Evolutionary conservation across 2,797 vertebrate species (phyloP).

Genomic region (Labeo calbasu): DNA sequence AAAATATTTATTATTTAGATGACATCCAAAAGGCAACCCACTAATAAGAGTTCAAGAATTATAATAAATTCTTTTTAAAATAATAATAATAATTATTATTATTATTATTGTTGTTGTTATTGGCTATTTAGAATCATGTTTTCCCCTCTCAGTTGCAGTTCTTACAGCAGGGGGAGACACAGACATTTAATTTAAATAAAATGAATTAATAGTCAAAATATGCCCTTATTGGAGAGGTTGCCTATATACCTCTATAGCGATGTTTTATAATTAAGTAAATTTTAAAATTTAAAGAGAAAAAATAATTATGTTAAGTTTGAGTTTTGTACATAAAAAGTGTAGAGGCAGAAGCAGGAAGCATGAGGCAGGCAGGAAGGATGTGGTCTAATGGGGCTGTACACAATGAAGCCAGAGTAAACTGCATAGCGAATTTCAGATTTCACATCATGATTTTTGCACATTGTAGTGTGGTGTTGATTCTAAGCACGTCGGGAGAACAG

Average conservation of each 20-base stretch:
- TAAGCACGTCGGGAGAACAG: background rate
- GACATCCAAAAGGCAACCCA: background rate
- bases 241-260: background rate
- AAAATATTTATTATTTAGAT: background rate
- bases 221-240: background rate
- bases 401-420: constrained; percentile 5
- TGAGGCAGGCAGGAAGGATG: constrained; percentile 64
- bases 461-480: background rate
- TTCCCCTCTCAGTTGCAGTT: background rate
- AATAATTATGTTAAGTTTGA: background rate
- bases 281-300: background rate
- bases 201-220: no score
- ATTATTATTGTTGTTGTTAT: background rate
- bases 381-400: constrained; percentile 56
- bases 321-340: constrained; percentile 2
- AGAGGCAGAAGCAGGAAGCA: constrained; percentile 56
- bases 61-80: background rate
- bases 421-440: constrained; percentile 1
- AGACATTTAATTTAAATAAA: background rate
- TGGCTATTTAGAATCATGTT: background rate
- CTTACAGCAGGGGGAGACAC: constrained; percentile 29
- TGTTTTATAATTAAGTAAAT: background rate
- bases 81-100: background rate
- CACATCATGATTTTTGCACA: constrained; percentile 13
- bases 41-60: background rate